Evolutionary conservation across 2,888 invertebrate species (phyloP), one percentile per base, ranked within the genome.

Genomic region (Coenonympha glycerion): DNA sequence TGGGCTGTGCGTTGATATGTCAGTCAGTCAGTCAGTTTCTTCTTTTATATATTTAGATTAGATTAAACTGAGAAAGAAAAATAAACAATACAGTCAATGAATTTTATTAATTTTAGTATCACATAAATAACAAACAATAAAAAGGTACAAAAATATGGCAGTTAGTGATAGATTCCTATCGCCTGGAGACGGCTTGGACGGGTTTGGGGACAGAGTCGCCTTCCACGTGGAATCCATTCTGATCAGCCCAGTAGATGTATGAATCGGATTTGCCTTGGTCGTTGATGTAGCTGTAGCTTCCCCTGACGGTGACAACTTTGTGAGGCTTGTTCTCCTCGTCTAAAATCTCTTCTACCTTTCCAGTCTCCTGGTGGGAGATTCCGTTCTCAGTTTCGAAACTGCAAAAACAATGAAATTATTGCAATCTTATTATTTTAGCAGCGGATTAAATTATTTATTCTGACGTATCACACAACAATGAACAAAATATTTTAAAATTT

Each of bases 171-270:
- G 11, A 46, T 46, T 46, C 46, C 66, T 69, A 72, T 65, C 60
- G 65, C 47, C 65, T 59, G 56, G 59, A 47, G n/a, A 30, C 45
- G 13, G 31, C 41, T 18, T 19, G 30, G 79, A 44, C 85, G 36
- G 82, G 71, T 39, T 89, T 89, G 44, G 92, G 92, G 64, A 92
- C 71, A 71, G 91, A 90, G 0, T 83, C 82, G 36, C 91, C 91
- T 39, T 88, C 86, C 1, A 91, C 87, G 56, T 88, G 89, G 87
- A 79, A 92, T 54, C 92, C 92, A 57, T 73, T 88, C 72, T 91
- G 91, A 59, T 92, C 91, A 40, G 91, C 91, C 52, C 66, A 69
- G 77, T 90, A 91, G 42, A 66, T 84, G 58, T 91, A 57, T 21
- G 69, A 65, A 57, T 89, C 87, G 2, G 75, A 71, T 8, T 83